Evolutionary conservation across 2,113 vertebrate species (phyloP).

Genomic region (Perca flavescens): DNA sequence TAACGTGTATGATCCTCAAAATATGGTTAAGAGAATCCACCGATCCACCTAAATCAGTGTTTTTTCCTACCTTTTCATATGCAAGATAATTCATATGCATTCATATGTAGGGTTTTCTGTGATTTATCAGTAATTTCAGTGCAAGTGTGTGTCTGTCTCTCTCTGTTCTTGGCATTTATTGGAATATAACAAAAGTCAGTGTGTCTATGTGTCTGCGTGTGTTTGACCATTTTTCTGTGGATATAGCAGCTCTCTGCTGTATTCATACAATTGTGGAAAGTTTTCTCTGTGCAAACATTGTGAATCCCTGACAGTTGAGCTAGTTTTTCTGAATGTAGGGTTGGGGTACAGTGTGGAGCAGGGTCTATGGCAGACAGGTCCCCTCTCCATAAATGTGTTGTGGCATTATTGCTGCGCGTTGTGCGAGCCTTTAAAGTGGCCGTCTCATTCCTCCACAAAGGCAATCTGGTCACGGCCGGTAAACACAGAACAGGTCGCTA

Average conservation of each 20-base stretch:
- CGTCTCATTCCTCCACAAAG: constrained; percentile 15
- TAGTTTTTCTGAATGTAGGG: neutral
- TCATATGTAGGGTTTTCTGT: neutral
- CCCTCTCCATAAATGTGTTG: constrained; percentile 44
- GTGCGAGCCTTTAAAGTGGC: constrained; percentile 30
- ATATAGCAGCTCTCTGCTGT: constrained; percentile 64
- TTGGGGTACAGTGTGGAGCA: neutral
- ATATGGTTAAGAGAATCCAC: neutral
- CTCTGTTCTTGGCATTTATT: constrained; percentile 6
- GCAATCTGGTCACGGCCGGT: constrained; percentile 47
- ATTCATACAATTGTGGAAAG: constrained; percentile 55
- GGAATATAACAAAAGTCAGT: constrained; percentile 11
- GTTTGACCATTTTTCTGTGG: constrained; percentile 57
- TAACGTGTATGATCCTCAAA: neutral
- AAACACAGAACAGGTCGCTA: constrained; percentile 68
- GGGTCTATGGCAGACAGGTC: neutral
- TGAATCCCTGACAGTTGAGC: constrained; percentile 15
- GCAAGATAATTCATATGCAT: neutral
- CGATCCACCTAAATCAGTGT: neutral
- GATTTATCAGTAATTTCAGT: neutral
- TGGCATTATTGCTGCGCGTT: constrained; percentile 39
- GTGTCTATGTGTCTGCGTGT: constrained; percentile 32
- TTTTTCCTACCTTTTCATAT: neutral
- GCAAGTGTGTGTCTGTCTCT: neutral
- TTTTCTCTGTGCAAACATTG: constrained; percentile 27